Evolutionary conservation across 2,888 invertebrate genomes (phyloP).

Genomic region (Baronia brevicornis): DNA sequence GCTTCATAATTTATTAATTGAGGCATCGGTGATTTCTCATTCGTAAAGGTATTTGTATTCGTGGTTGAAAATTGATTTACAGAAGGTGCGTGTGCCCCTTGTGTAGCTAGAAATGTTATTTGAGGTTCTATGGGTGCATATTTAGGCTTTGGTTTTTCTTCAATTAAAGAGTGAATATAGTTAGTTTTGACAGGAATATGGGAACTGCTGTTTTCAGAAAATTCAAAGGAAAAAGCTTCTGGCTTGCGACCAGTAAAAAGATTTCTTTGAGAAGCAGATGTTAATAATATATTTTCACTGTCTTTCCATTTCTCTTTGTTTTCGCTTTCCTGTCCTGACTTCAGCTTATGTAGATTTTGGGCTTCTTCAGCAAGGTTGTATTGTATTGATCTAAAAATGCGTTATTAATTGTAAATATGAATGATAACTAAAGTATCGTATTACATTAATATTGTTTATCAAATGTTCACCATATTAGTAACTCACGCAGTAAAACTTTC

Average conservation of each 20-base stretch:
- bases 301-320: constrained; percentile 36
- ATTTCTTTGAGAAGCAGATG: constrained; percentile 39
- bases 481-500: too few relatives aligned
- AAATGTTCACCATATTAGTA: too few relatives aligned
- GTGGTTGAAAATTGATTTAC: constrained; percentile 38
- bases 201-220: constrained; percentile 24
- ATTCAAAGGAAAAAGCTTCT: constrained; percentile 60
- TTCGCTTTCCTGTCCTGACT: constrained; percentile 49
- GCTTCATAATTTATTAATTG: constrained; percentile 64
- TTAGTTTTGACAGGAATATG: constrained; percentile 44
- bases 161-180: constrained; percentile 43
- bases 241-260: constrained; percentile 64
- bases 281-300: constrained; percentile 32
- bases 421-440: background rate
- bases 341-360: constrained; percentile 51
- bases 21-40: constrained; percentile 53
- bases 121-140: constrained; percentile 56
- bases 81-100: constrained; percentile 59
- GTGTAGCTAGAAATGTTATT: constrained; percentile 66
- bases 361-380: constrained; percentile 69
- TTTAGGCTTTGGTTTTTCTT: constrained; percentile 44
- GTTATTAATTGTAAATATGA: constrained; percentile 6
- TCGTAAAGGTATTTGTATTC: constrained; percentile 45
- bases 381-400: constrained; percentile 52
- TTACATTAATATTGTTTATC: constrained; percentile 1